Percentiles rank a stretch among this genome's conserved stretches.
Conservation (phyloP, 2,888 invertebrate genomes). For the Trypoxylon attenuatum region DNA sequence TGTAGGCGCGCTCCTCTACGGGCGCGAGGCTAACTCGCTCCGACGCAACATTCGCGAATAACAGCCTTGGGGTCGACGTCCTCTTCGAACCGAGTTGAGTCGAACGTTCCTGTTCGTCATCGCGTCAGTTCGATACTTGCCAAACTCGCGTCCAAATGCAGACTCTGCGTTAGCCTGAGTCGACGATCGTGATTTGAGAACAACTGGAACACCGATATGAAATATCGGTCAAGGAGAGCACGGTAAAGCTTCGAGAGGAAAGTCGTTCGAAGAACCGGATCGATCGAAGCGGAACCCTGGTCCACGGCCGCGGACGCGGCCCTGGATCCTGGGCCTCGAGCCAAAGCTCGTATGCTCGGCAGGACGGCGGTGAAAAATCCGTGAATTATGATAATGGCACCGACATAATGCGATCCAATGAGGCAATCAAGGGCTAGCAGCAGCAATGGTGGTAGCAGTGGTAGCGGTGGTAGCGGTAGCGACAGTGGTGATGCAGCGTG, state of each 20-base stretch:
- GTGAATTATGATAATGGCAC: slow-evolving; percentile 74
- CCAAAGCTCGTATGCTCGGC: slow-evolving; percentile 60
- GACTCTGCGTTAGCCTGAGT: too few species aligned
- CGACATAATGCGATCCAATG: slow-evolving; percentile 74
- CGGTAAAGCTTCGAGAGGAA: too few species aligned
- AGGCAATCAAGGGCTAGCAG: slow-evolving; percentile 72
- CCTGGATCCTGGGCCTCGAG: slow-evolving; percentile 61
- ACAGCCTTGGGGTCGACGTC: slow-evolving; percentile 38
- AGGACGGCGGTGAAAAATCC: slow-evolving; percentile 67
- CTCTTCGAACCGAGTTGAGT: too few species aligned
- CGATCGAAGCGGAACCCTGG: slow-evolving; percentile 53
- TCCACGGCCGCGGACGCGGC: too few species aligned
- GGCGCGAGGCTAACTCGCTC: too few species aligned
- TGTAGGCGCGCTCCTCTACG: slow-evolving; percentile 27
- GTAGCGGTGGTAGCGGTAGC: slow-evolving; percentile 18
- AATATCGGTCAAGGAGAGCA: too few species aligned
- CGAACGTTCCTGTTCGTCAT: too few species aligned
- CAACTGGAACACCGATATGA: too few species aligned
- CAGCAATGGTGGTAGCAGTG: slow-evolving; percentile 36
- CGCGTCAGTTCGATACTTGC: too few species aligned
- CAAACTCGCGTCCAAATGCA: too few species aligned
- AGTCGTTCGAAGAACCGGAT: slow-evolving; percentile 37
- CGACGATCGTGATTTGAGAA: too few species aligned
- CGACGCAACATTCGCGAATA: too few species aligned
- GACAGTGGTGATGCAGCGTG: slow-evolving; percentile 19